Evolutionary conservation across 2,888 invertebrate species (phyloP).

Genomic region (Sabatieria punctata): DNA sequence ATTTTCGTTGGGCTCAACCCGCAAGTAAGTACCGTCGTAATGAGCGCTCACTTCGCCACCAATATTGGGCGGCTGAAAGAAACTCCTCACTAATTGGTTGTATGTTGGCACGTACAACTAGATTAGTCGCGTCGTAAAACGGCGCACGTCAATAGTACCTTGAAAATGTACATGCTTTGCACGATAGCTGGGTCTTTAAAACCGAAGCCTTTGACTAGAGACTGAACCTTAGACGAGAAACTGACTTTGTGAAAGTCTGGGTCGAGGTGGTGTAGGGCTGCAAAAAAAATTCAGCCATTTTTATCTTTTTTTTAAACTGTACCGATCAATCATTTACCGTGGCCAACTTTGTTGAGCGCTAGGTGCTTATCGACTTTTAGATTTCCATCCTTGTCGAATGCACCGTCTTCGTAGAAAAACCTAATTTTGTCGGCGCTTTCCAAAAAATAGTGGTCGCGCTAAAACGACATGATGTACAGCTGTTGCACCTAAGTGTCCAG

Average conservation of each 20-base stretch:
- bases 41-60: constrained; percentile 50
- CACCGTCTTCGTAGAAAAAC: constrained; percentile 71
- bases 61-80: constrained; percentile 53
- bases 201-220: constrained; percentile 53
- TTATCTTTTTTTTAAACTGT: not conserved
- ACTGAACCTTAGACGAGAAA: constrained; percentile 57
- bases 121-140: not conserved
- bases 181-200: constrained; percentile 62
- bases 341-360: constrained; percentile 55
- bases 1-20: constrained; percentile 57
- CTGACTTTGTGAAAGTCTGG: constrained; percentile 63
- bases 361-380: constrained; percentile 32
- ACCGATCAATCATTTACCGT: constrained; percentile 34
- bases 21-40: constrained; percentile 64
- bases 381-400: constrained; percentile 50
- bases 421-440: constrained; percentile 79
- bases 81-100: not conserved
- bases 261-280: constrained; percentile 53
- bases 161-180: constrained; percentile 96
- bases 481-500: not conserved
- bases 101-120: not conserved
- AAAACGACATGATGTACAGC: constrained; percentile 17
- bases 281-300: constrained; percentile 6
- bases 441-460: constrained; percentile 59
- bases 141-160: constrained; percentile 40